These are phyloP conservation scores for Luperina testacea DNA, from an alignment of 2,888 invertebrate genomes.

Conservation along the genomic window DNA sequence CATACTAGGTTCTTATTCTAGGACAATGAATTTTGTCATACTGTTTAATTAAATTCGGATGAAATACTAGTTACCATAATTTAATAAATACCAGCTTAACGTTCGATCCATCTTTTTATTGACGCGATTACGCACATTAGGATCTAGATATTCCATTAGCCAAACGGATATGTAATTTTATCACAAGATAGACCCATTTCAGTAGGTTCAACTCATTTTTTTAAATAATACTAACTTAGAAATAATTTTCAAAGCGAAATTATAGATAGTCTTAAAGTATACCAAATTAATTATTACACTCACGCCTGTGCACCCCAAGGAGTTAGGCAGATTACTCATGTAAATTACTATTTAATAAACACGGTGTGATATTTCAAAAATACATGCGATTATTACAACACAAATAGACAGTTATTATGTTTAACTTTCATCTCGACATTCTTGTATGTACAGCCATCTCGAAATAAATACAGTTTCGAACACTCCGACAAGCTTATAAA, in stretches of 20 bases:
- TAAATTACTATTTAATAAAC: constrained; percentile 1
- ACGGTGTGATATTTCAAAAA: constrained; percentile 10
- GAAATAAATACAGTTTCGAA: constrained; percentile 39
- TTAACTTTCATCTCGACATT: constrained; percentile 28
- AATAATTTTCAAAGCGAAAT: constrained; percentile 18
- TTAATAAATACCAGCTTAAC: constrained; percentile 29
- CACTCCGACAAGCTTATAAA: constrained; percentile 59
- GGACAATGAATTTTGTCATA: constrained; percentile 39
- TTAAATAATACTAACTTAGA: constrained; percentile 2
- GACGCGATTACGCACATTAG: constrained; percentile 13
- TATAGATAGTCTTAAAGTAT: not conserved
- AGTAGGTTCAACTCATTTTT: constrained; percentile 33
- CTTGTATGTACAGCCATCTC: constrained; percentile 46
- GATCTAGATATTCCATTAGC: constrained; percentile 49
- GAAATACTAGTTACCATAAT: constrained; percentile 35
- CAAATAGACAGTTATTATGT: constrained; percentile 20
- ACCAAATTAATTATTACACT: constrained; percentile 9
- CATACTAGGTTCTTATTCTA: constrained; percentile 36
- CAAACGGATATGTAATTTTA: constrained; percentile 70
- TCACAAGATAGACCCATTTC: constrained; percentile 62
- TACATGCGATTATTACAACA: constrained; percentile 30
- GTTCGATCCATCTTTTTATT: constrained; percentile 20
- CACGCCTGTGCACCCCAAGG: no score
- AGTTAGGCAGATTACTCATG: not conserved
- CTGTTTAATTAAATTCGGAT: constrained; percentile 58